phyloP scores from a whole-genome alignment of 1,140 invertebrate species.

The Xylocopa sonorina region DNA sequence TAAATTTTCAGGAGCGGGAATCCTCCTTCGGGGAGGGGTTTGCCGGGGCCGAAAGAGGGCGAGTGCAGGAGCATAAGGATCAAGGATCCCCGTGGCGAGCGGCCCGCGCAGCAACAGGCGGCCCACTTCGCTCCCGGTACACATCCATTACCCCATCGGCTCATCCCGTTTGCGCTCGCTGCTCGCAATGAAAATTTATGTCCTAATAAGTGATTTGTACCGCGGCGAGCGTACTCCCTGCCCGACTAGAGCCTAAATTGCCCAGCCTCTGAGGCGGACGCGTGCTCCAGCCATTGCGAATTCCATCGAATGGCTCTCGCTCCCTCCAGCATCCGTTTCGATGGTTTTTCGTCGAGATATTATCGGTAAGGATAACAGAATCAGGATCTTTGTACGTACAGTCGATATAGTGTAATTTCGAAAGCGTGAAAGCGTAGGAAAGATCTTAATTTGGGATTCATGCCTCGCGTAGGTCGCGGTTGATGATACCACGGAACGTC shows the following conservation, averaged over 20 bases:
- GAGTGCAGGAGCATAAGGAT: constrained; percentile 69
- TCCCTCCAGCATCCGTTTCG: no score
- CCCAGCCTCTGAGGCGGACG: neutral
- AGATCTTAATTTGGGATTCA: neutral
- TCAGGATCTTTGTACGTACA: no score
- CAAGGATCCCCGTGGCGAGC: constrained; percentile 76
- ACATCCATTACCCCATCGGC: constrained; percentile 72
- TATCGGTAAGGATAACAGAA: no score
- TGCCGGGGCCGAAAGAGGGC: constrained; percentile 60
- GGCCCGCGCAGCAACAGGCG: constrained; percentile 76
- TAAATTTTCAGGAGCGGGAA: constrained; percentile 70
- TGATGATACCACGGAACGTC: no score
- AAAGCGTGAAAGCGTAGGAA: neutral
- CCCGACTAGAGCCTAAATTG: neutral
- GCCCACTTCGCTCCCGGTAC: constrained; percentile 73
- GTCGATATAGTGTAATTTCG: no score
- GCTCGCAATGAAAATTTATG: constrained; percentile 77
- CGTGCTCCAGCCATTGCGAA: neutral
- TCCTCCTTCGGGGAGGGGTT: constrained; percentile 68
- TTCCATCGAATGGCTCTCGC: neutral
- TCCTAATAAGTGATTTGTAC: constrained; percentile 71
- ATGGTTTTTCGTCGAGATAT: no score
- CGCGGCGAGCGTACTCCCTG: constrained; percentile 15
- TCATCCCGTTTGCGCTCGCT: constrained; percentile 71
- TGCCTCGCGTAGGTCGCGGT: no score